Percentiles rank a stretch among this genome's conserved stretches.
Conservation (phyloP, 2,113 vertebrate species). For the Azemiops feae region DNA sequence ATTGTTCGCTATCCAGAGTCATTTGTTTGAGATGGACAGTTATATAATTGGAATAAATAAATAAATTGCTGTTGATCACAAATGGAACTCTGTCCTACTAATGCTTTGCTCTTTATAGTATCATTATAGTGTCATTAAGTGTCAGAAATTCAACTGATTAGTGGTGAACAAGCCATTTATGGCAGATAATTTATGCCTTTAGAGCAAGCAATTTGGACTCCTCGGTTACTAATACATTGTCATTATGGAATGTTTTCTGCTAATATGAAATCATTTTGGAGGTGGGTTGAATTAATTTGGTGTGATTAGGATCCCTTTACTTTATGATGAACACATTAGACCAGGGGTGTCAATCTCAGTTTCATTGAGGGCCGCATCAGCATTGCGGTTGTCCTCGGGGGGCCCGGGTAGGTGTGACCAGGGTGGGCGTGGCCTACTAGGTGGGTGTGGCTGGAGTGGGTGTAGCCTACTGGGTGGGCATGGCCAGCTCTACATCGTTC, state of each 20-base stretch:
- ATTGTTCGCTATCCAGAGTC: no score
- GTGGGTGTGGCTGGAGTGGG: no score
- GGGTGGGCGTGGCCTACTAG: no score
- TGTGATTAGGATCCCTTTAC: neutral
- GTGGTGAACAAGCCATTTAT: neutral
- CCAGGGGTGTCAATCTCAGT: no score
- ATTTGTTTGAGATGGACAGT: neutral
- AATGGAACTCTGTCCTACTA: neutral
- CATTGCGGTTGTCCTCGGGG: no score
- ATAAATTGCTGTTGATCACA: neutral
- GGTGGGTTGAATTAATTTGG: neutral
- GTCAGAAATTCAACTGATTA: conserved; percentile 4
- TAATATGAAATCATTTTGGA: neutral
- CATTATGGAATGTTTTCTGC: neutral
- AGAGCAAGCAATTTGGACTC: neutral
- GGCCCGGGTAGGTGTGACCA: no score
- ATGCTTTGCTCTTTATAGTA: neutral
- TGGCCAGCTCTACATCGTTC: no score
- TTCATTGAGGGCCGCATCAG: no score
- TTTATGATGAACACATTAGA: neutral
- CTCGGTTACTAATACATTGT: neutral
- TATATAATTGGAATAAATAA: neutral
- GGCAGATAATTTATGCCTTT: neutral
- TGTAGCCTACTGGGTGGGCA: no score
- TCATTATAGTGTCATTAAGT: neutral